Percentiles rank a stretch among this genome's conserved stretches.
phyloP scores from a whole-genome alignment of 2,797 vertebrate genomes.

The Pantherophis vulpinus region DNA sequence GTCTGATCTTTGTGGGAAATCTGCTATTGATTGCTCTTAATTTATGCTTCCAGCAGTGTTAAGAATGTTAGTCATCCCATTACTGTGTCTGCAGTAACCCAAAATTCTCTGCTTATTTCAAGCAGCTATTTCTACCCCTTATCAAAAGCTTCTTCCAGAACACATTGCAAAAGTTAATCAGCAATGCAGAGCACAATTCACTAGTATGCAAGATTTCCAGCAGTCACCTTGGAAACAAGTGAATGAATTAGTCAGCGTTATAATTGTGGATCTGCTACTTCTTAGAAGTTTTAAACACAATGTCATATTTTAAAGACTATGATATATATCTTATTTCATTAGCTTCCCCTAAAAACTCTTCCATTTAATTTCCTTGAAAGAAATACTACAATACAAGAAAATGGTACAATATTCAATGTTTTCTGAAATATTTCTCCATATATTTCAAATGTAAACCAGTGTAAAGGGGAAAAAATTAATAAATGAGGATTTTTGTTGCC shows the following conservation, averaged over 20 bases:
- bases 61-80: background rate
- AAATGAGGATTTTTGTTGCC: background rate
- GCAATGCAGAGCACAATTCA: background rate
- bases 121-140: background rate
- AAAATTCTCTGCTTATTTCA: background rate
- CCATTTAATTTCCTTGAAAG: background rate
- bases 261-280: background rate
- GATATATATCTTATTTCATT: background rate
- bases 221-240: constrained; percentile 20
- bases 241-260: constrained; percentile 19
- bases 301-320: background rate
- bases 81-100: background rate
- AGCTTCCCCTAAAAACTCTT: background rate
- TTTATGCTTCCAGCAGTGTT: background rate
- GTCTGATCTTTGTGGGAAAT: background rate
- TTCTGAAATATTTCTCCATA: background rate
- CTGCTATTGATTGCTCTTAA: background rate
- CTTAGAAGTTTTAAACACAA: background rate
- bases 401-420: background rate
- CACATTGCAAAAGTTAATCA: constrained; percentile 1
- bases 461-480: background rate
- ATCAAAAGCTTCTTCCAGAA: background rate
- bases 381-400: background rate
- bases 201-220: background rate
- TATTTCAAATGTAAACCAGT: background rate